Conservation (phyloP, 2,113 vertebrate genomes). For the Gadus macrocephalus region DNA sequence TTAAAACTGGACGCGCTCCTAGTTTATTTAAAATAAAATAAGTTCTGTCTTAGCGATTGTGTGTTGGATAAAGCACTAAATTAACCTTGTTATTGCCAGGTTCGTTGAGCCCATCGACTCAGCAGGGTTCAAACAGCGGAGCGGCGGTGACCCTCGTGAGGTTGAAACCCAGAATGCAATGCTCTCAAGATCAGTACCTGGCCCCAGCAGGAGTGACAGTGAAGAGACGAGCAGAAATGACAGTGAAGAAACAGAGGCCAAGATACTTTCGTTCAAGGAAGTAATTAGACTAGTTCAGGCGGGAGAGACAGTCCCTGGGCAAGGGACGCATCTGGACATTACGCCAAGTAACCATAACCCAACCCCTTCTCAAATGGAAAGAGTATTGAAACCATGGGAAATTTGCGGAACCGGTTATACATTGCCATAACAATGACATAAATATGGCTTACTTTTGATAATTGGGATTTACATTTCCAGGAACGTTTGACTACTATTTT, state of each 20-base stretch:
- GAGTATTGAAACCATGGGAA: constrained; percentile 73
- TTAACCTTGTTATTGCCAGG: constrained; percentile 28
- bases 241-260: not conserved
- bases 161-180: constrained; percentile 1
- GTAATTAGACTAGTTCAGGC: constrained; percentile 71
- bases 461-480: too few relatives aligned
- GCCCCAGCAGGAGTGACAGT: not conserved
- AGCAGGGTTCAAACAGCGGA: constrained; percentile 50
- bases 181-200: constrained; percentile 11
- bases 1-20: not conserved
- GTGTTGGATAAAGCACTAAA: not conserved
- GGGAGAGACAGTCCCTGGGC: constrained; percentile 69
- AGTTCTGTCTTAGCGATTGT: not conserved
- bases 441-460: too few relatives aligned
- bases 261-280: constrained; percentile 65
- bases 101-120: constrained; percentile 68
- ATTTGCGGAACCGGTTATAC: not conserved
- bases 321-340: constrained; percentile 54
- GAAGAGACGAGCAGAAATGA: not conserved
- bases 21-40: too few relatives aligned
- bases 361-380: constrained; percentile 66
- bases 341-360: constrained; percentile 61
- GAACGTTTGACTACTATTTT: too few relatives aligned
- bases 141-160: constrained; percentile 3
- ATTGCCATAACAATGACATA: constrained; percentile 6